Percentiles rank a stretch among this genome's conserved stretches.
Conservation (phyloP, 2,888 invertebrate genomes). For the Lasioglossum marginatum region DNA sequence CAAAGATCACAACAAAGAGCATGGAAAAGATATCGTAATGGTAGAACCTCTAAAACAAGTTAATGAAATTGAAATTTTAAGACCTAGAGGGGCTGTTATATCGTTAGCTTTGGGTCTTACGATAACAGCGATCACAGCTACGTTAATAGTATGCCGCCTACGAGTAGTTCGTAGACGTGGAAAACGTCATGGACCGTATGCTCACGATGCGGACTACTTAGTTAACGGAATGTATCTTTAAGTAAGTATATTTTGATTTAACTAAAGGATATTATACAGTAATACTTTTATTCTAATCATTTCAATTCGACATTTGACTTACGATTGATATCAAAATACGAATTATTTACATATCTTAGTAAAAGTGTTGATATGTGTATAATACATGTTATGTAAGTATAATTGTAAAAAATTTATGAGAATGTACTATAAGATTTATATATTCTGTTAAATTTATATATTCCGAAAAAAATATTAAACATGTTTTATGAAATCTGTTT, state of each 20-base stretch:
- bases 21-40: slow-evolving; percentile 59
- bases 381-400: slow-evolving; percentile 34
- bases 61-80: slow-evolving; percentile 79
- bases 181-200: slow-evolving; percentile 92
- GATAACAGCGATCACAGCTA: slow-evolving; percentile 92
- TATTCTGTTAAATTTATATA: slow-evolving; percentile 36
- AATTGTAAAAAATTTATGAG: slow-evolving; percentile 26
- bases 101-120: slow-evolving; percentile 92
- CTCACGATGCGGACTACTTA: slow-evolving; percentile 97
- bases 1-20: slow-evolving; percentile 61
- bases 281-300: slow-evolving; percentile 32
- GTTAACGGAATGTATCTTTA: slow-evolving; percentile 99
- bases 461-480: slow-evolving; percentile 22
- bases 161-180: slow-evolving; percentile 91
- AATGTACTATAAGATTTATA: slow-evolving; percentile 33
- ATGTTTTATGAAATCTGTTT: slow-evolving; percentile 36
- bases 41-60: slow-evolving; percentile 78
- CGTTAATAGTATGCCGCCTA: slow-evolving; percentile 93
- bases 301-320: slow-evolving; percentile 17
- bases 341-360: slow-evolving; percentile 4
- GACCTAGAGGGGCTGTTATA: slow-evolving; percentile 92
- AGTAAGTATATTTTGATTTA: slow-evolving; percentile 71
- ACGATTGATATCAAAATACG: neutral
- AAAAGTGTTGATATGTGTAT: slow-evolving; percentile 8
- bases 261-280: slow-evolving; percentile 17